Percentiles rank a stretch among this genome's conserved stretches.
phyloP scores from a whole-genome alignment of 2,888 invertebrate species.

The Podabrus alpinus region DNA sequence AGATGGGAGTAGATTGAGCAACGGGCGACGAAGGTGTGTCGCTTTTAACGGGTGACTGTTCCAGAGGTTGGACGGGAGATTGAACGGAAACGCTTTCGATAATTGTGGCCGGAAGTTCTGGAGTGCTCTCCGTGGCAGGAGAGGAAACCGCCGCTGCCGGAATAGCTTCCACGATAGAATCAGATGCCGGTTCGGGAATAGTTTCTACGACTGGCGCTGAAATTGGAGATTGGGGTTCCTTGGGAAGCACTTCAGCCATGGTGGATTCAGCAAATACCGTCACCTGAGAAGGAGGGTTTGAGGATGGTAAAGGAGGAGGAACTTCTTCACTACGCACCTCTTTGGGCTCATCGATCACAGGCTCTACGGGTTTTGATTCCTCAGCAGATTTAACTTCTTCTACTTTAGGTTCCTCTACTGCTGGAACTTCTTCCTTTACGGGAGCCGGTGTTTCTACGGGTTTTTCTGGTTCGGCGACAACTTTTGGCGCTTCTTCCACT shows the following conservation, averaged over 20 bases:
- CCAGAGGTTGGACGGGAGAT: constrained; percentile 14
- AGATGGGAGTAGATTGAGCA: constrained; percentile 11
- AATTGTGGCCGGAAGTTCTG: constrained; percentile 24
- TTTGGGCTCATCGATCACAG: constrained; percentile 47
- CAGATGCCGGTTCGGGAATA: constrained; percentile 20
- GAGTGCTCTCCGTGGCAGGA: constrained; percentile 18
- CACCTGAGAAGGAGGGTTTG: constrained; percentile 76
- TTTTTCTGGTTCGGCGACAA: constrained; percentile 24
- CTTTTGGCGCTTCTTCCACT: constrained; percentile 26
- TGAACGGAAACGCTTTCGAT: constrained; percentile 14
- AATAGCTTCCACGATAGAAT: constrained; percentile 9
- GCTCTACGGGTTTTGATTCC: constrained; percentile 36
- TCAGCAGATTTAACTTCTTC: constrained; percentile 24
- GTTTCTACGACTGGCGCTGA: constrained; percentile 35
- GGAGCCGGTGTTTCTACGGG: constrained; percentile 36
- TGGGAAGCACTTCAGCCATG: constrained; percentile 60
- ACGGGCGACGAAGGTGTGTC: neutral
- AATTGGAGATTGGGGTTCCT: constrained; percentile 36
- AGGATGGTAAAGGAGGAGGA: constrained; percentile 75
- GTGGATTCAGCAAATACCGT: constrained; percentile 74
- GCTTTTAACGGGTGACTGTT: constrained; percentile 6
- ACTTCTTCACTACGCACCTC: constrained; percentile 67
- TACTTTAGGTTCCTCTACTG: constrained; percentile 27
- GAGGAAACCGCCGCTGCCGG: constrained; percentile 15
- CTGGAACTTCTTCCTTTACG: constrained; percentile 34